Base-by-base conservation (phyloP, 2,888 invertebrate species). In the Dolomedes plantarius region DNA sequence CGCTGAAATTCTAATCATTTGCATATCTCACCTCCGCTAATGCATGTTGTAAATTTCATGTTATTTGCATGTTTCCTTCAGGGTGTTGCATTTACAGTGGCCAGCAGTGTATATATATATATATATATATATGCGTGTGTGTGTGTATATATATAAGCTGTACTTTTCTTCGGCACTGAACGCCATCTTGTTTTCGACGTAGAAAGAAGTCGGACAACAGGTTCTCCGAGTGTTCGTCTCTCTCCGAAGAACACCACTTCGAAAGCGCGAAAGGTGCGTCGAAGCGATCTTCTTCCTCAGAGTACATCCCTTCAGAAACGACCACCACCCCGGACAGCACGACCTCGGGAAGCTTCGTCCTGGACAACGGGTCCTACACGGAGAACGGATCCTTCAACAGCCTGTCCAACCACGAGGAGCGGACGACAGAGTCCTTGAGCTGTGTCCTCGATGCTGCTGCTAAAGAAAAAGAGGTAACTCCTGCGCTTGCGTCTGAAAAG, bases 331-430 rank as follows among this genome's bases (percentile, higher is more conserved):
- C 89, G 1, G 89, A 89, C 46, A 89, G 89, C 72, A 89, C 89
- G 28, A 89, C 89, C 29, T 89, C 89, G 9, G 89, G 89, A 1
- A 89, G 89, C 72, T 89, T 89, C 56, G 88, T 89, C 3, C 74
- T 89, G 50, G 89, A 89, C 27, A 89, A 88, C 31, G 87, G 89
- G 28, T 87, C 87, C 9, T 82, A 67, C 36, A 77, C 87, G 23
- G 83, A 87, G 50, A 83, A 82, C 27, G 87, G 64, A n/a, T 75
- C 77, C 69, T 87, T 64, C 50, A 83, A 79, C 68, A 85, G 75
- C 65, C 32, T 83, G 41, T 73, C 78, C 16, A 72, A 83, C 32
- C 74, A 71, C 27, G 76, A 81, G 1, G 80, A 69, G 1, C 77
- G 50, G 41, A 80, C 82, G 11, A 65, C 50, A 27, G 75, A 76